Conservation (phyloP, 2,888 invertebrate species). For the Megastigmus dorsalis region DNA sequence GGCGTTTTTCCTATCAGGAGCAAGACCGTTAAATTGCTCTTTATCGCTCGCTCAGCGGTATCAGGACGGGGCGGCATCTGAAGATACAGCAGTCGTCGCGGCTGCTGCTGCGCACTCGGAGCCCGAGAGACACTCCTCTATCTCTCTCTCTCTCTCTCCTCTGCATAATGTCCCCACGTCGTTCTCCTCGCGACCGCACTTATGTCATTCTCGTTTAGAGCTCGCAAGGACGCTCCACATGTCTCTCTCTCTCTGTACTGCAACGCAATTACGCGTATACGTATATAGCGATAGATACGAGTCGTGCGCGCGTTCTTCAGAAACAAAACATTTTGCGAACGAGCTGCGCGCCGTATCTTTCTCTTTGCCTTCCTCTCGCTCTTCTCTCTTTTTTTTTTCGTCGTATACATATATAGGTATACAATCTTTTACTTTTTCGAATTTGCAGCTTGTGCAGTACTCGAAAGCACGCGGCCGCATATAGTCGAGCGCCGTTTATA, state of each 20-base stretch:
- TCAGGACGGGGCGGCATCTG: conserved; percentile 65
- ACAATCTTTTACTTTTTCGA: not conserved
- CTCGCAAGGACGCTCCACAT: conserved; percentile 35
- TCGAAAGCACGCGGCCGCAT: not conserved
- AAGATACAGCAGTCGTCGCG: conserved; percentile 61
- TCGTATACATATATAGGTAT: too few species aligned
- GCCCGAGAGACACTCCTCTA: conserved; percentile 32
- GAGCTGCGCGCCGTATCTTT: not conserved
- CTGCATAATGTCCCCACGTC: conserved; percentile 22
- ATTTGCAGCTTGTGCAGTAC: not conserved
- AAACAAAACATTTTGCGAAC: conserved; percentile 18
- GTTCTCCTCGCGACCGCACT: conserved; percentile 22
- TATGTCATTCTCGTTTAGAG: conserved; percentile 34
- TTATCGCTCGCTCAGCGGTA: conserved; percentile 58
- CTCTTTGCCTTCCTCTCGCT: not conserved
- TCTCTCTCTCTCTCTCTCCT: not conserved
- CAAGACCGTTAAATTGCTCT: conserved; percentile 68
- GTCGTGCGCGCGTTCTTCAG: conserved; percentile 56
- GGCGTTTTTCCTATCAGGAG: conserved; percentile 69
- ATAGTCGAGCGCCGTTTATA: not conserved
- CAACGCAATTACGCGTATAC: conserved; percentile 4
- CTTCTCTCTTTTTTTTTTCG: not conserved
- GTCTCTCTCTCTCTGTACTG: not conserved
- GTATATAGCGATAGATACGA: conserved; percentile 51
- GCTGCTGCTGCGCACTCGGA: not conserved